Conservation (phyloP, 2,113 vertebrate species). For the Phylloscopus trochilus region DNA sequence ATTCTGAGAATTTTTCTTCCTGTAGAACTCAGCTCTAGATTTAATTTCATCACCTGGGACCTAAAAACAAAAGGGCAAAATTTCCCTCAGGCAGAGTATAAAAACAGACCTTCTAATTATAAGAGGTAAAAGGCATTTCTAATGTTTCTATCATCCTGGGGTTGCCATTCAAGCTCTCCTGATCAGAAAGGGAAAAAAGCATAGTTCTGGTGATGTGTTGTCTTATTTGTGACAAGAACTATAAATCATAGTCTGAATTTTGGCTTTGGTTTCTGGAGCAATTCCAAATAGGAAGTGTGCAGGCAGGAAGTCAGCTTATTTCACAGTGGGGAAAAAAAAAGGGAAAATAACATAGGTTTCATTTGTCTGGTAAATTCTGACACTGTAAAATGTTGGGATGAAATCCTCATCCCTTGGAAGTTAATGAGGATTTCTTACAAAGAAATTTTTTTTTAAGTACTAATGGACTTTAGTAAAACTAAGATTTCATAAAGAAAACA, state of each 20-base stretch:
- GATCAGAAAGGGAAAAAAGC: neutral
- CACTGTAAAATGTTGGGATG: neutral
- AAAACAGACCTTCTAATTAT: neutral
- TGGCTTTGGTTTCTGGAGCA: neutral
- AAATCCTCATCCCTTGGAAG: neutral
- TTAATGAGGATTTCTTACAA: neutral
- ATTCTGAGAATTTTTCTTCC: neutral
- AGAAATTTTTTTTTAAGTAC: neutral
- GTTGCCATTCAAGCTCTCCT: neutral
- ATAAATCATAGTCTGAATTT: neutral
- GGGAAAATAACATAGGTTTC: neutral
- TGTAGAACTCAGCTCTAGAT: neutral
- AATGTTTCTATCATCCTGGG: neutral
- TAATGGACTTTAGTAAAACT: neutral
- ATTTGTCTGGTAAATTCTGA: neutral
- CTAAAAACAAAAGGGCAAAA: neutral
- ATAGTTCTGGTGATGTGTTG: neutral
- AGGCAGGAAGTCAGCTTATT: neutral
- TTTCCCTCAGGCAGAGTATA: neutral
- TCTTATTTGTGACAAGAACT: neutral
- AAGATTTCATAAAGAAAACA: neutral
- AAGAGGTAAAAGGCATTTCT: neutral
- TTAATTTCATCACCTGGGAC: neutral
- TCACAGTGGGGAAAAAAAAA: neutral
- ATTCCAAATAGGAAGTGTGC: neutral